Evolutionary conservation across 2,888 invertebrate genomes (phyloP), one percentile per base, ranked within the genome.

Genomic region (Buathra laborator): DNA sequence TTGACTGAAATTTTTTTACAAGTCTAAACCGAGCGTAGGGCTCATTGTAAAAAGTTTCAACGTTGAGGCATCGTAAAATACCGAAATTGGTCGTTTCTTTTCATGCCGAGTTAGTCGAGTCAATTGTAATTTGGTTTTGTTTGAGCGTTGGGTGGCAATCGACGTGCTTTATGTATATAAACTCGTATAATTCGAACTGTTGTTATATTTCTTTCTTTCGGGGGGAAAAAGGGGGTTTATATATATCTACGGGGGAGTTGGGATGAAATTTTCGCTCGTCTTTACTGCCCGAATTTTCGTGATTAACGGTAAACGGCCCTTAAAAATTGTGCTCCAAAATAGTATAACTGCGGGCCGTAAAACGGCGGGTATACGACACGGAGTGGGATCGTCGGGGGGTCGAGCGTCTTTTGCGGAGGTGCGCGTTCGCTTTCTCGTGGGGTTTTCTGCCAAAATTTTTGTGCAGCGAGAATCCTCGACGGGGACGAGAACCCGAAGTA

Each of bases 271-370:
- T 56, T 56, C 81, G 29, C 75, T 68, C 66, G 70, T 81, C 81
- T 85, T 71, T 83, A 19, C 46, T 53, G 59, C 53, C 44, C 67
- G 48, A 59, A 53, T 67, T 75, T 71, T 32, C 72, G n/a, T 46
- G 51, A 78, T 51, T 71, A 76, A 68, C 56, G 83, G 78, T 83
- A 79, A 84, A 82, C 43, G 62, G 82, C 24, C 78, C 86, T 88
- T 88, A 88, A 85, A 89, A 88, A 88, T 81, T 16, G 84, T 86
- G 86, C 83, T 86, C 78, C 44, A 87, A 89, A 88, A 88, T 87
- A 87, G 71, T 87, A 85, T 70, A 88, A 87, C 83, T 71, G 77
- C 24, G 46, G 84, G 87, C 86, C 82, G 86, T 89, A 90, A 90
- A 90, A 88, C 83, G 84, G 83, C 78, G 46, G 82, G 64, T 80